Percentiles rank a stretch among this genome's conserved stretches.
phyloP scores from a whole-genome alignment of 2,797 vertebrate species.

The Centropyge bicolor region DNA sequence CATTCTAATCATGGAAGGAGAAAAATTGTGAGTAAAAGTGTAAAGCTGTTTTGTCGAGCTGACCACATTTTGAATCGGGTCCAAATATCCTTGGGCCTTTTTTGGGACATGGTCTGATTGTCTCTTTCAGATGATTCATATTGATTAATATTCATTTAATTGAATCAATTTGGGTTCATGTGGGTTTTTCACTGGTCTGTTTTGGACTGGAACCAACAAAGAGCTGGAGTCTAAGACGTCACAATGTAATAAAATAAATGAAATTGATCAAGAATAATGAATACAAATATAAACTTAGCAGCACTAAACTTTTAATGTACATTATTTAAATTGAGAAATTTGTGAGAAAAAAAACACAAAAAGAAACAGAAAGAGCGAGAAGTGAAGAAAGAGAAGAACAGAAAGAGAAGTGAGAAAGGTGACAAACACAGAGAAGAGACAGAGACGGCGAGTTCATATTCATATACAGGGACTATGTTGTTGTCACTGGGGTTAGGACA shows the following conservation, averaged over 20 bases:
- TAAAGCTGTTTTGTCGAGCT: slow-evolving; percentile 4
- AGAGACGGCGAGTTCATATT: background rate
- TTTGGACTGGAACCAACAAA: background rate
- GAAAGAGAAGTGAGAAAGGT: background rate
- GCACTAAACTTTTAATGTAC: background rate
- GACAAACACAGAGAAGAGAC: background rate
- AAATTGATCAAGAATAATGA: background rate
- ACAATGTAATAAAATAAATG: background rate
- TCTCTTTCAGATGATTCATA: background rate
- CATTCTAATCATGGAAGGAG: background rate
- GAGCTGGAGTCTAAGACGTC: background rate
- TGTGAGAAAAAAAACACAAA: background rate
- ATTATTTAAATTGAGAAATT: background rate
- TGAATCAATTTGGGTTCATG: background rate
- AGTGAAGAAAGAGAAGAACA: background rate
- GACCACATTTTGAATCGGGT: slow-evolving; percentile 6
- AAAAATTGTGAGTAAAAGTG: background rate
- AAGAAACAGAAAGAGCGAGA: background rate
- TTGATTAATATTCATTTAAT: slow-evolving; percentile 1
- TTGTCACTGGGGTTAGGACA: slow-evolving; percentile 10
- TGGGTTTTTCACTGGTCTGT: background rate
- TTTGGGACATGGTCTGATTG: slow-evolving; percentile 14
- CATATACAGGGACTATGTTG: slow-evolving; percentile 1
- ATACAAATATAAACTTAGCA: background rate
- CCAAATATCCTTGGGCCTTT: slow-evolving; percentile 11